Evolutionary conservation across 2,797 vertebrate species (phyloP).

Genomic region (Squalus acanthias): DNA sequence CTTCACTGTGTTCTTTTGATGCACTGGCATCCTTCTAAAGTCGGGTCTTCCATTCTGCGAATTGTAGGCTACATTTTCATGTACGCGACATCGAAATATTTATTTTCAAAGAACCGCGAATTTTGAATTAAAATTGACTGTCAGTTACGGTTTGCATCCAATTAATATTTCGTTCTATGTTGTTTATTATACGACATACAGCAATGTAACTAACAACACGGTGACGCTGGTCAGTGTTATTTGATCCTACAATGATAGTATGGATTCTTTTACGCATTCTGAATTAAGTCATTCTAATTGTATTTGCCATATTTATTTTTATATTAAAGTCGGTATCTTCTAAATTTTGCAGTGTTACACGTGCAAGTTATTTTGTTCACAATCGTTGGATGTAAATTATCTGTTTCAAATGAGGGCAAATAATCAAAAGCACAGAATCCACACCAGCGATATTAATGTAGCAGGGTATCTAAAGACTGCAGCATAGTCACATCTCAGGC

Average conservation of each 20-base stretch:
- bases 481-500: neutral
- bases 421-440: neutral
- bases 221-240: neutral
- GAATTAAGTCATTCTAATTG: neutral
- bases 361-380: neutral
- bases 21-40: neutral
- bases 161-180: neutral
- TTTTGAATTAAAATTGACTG: neutral
- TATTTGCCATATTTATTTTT: neutral
- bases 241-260: neutral
- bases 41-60: neutral
- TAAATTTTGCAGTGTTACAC: neutral
- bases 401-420: neutral
- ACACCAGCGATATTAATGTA: neutral
- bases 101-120: neutral
- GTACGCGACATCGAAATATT: neutral
- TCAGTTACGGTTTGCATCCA: neutral
- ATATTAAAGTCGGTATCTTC: neutral
- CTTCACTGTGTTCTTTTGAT: neutral
- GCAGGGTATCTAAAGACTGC: neutral
- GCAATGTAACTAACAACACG: neutral
- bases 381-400: neutral
- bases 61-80: neutral
- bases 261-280: neutral
- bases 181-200: neutral